Evolutionary conservation across 2,888 invertebrate species (phyloP), one percentile per base, ranked within the genome.

Genomic region (Phaonia tiefii): DNA sequence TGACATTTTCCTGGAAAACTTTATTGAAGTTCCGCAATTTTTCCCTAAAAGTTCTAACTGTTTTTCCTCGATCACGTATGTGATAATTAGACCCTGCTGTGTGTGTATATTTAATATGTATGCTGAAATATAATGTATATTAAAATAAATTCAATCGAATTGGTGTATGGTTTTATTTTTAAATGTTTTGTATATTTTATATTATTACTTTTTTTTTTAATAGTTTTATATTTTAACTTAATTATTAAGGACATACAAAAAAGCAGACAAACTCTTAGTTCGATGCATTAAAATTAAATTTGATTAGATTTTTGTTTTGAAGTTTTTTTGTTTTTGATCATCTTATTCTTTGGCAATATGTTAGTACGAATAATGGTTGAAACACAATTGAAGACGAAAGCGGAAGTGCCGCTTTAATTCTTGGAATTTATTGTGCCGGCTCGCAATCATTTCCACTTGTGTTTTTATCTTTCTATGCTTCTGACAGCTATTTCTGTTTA

Each of bases 331-430:
- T 69, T 69, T 65, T 49, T 71, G 25, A 58, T 7, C 58, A 71
- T 75, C 54, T 71, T 72, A 70, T 75, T 83, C 70, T 83, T 79
- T 83, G 83, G 83, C 80, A 80, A 76, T 56, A 78, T 46, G 80
- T 78, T 78, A 83, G 80, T 83, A 63, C 25, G 54, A 22, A 22
- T 70, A 42, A 67, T 49, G 39, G 31, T 5, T 8, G 3, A 31
- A 31, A 31, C 8, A 31, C 31, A 8, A 31, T 5, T 31, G 31
- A 31, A 5, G 31, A 8, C 31, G 31, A 31, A 8, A 8, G 31
- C n/a, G 8, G 31, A 31, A 5, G 4, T 31, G 31, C 31, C 8
- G 8, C 4, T 31, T 31, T 31, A 5, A 31, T 31, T 31, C n/a
- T 31, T 8, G 31, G 31, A 31, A 31, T 31, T 5, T 31, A 31